A percentile compares a stretch with the other conserved stretches of the same genome.
Conservation (phyloP, 2,888 invertebrate genomes). For the Hymenopus coronatus region DNA sequence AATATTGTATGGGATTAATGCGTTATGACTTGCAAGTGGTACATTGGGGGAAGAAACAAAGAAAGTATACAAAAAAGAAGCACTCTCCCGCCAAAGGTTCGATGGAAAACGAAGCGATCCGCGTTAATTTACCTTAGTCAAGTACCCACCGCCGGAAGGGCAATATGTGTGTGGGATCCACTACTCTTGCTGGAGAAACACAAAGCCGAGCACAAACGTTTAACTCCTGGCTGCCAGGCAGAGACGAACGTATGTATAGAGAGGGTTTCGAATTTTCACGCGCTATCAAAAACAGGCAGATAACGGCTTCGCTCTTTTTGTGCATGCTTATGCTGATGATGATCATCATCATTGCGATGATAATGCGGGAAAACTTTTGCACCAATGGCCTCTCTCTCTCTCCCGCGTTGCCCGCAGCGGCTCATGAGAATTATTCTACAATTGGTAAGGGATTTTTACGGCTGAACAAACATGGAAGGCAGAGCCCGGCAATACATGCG, state of each 20-base stretch:
- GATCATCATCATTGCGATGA: not conserved
- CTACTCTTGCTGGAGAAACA: not conserved
- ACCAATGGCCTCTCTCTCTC: not conserved
- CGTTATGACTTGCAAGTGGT: not conserved
- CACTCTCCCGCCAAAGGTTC: not conserved
- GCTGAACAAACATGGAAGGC: not conserved
- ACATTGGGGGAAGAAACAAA: not conserved
- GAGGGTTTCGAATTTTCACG: not conserved
- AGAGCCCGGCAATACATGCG: not conserved
- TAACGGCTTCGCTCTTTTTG: conserved; percentile 8
- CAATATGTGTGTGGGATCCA: not conserved
- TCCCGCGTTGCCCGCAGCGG: not conserved
- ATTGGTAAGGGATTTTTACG: conserved; percentile 16
- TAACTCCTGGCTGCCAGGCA: not conserved
- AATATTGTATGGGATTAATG: not conserved
- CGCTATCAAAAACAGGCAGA: not conserved
- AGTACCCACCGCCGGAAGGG: not conserved
- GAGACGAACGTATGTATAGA: not conserved
- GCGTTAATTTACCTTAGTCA: not conserved
- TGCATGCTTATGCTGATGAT: not conserved
- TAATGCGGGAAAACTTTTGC: not conserved
- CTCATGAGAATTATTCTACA: conserved; percentile 16
- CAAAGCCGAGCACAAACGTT: not conserved
- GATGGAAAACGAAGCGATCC: not conserved
- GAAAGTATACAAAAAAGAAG: not conserved